Evolutionary conservation across 2,113 vertebrate genomes (phyloP).

Genomic region (Gasterosteus aculeatus): DNA sequence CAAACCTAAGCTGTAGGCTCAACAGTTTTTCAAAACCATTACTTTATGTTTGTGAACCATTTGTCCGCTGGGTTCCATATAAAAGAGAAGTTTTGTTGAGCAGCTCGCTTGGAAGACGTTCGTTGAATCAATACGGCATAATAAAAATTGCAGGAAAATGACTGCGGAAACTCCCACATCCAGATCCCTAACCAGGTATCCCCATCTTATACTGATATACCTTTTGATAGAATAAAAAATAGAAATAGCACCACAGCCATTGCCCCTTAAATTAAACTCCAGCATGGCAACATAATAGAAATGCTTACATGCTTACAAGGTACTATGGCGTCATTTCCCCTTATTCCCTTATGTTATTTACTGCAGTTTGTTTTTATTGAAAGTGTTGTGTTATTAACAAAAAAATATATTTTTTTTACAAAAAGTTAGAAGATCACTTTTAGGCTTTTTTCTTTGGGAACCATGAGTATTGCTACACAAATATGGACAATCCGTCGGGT

Average conservation of each 20-base stretch:
- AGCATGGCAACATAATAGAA: neutral
- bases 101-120: too few relatives aligned
- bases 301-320: neutral
- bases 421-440: neutral
- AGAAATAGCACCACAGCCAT: neutral
- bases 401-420: neutral
- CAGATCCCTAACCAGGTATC: neutral
- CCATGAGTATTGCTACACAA: neutral
- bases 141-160: neutral
- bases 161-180: neutral
- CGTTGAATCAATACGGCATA: neutral
- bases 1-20: neutral
- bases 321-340: neutral
- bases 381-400: neutral
- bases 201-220: neutral
- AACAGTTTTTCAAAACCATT: neutral
- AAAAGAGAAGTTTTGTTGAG: neutral
- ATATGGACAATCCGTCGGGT: neutral
- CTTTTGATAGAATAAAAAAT: neutral
- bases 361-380: neutral
- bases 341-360: neutral
- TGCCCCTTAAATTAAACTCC: neutral
- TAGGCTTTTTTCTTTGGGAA: neutral
- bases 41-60: neutral
- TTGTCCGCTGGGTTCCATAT: neutral